A percentile compares a stretch with the other conserved stretches of the same genome.
phyloP scores from a whole-genome alignment of 53 echinoderm and acorn worm species.

The Henricia sp. region DNA sequence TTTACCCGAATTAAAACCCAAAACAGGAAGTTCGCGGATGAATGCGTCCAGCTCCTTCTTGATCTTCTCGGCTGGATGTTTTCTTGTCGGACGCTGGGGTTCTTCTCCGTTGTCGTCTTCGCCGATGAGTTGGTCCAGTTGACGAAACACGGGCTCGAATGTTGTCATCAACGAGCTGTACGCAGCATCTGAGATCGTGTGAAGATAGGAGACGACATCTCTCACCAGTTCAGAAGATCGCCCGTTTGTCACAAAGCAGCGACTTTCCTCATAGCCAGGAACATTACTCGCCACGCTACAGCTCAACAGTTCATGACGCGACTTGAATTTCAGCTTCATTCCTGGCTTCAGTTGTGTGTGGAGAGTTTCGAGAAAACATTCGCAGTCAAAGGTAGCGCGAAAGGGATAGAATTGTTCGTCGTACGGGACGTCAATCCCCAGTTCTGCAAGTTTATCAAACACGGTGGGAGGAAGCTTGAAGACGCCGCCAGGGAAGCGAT shows the following conservation, averaged over 20 bases:
- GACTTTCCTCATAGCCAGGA: background rate
- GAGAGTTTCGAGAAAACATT: too few species aligned
- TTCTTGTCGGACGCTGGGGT: too few species aligned
- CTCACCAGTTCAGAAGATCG: background rate
- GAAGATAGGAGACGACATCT: background rate
- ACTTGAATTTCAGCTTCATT: too few species aligned
- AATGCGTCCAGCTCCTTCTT: conserved; percentile 3
- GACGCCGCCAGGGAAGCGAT: conserved; percentile 24
- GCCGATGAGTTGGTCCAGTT: background rate
- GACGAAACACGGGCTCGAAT: background rate
- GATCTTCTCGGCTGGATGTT: background rate
- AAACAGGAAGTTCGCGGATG: conserved; percentile 12
- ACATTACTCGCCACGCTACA: conserved; percentile 2
- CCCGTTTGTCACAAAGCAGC: background rate
- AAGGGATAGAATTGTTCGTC: conserved; percentile 15
- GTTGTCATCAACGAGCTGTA: background rate
- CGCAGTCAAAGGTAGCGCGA: too few species aligned
- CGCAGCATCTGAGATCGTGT: background rate
- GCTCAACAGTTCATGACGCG: background rate
- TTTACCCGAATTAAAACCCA: conserved; percentile 38
- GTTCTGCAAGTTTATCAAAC: conserved; percentile 54
- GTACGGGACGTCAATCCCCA: conserved; percentile 25
- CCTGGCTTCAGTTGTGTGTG: too few species aligned
- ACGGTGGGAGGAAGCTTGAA: background rate
- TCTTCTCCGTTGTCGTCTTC: background rate